A percentile compares a stretch with the other conserved stretches of the same genome.
Conservation (phyloP, 2,113 vertebrate species). For the Ammospiza caudacuta region DNA sequence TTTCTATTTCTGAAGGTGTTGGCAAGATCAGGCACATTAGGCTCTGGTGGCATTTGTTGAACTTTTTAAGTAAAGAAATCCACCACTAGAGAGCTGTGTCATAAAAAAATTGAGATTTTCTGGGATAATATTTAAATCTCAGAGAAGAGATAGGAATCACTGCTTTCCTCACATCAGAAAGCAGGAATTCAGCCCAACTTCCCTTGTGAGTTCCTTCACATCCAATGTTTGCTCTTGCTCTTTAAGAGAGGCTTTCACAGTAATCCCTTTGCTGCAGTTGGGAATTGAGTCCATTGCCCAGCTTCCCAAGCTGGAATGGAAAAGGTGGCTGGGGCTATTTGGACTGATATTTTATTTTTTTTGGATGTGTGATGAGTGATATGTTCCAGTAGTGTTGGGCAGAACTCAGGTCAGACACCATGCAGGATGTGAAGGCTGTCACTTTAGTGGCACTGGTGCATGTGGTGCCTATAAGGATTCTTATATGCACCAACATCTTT, state of each 20-base stretch:
- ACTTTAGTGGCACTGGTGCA: fast-evolving
- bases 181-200: background rate
- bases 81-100: background rate
- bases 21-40: background rate
- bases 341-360: background rate
- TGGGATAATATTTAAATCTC: background rate
- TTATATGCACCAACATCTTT: background rate
- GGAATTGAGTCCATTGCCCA: background rate
- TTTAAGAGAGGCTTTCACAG: background rate
- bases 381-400: background rate
- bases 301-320: background rate
- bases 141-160: background rate
- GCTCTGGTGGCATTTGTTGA: background rate
- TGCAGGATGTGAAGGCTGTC: background rate
- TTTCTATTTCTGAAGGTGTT: background rate
- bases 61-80: background rate
- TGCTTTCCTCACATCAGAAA: background rate
- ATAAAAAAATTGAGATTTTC: background rate
- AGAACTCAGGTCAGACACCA: background rate
- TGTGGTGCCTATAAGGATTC: background rate
- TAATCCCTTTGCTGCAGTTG: background rate
- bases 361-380: background rate
- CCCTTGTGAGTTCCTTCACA: background rate
- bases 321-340: background rate
- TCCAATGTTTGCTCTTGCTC: background rate